A percentile compares a stretch with the other conserved stretches of the same genome.
Evolutionary conservation across 2,888 invertebrate genomes (phyloP).

Genomic region (Calameuta idolon): DNA sequence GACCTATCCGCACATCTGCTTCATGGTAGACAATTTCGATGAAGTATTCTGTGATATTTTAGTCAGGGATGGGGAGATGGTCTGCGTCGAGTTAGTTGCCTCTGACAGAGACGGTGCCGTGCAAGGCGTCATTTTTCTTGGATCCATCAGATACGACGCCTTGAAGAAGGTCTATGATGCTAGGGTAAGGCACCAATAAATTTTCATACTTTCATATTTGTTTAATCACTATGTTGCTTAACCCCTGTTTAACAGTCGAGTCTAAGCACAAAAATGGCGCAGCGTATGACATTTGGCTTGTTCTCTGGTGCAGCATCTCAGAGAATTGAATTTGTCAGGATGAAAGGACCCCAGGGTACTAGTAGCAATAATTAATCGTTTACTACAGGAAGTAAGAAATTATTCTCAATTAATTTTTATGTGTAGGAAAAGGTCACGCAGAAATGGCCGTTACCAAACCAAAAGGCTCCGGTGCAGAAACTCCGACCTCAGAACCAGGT

Average conservation of each 20-base stretch:
- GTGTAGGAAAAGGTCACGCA: slow-evolving; percentile 84
- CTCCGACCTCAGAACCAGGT: slow-evolving; percentile 93
- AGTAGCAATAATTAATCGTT: background rate
- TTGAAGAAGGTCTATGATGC: slow-evolving; percentile 96
- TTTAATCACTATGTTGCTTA: slow-evolving; percentile 13
- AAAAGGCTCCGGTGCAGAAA: slow-evolving; percentile 92
- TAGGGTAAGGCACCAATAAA: slow-evolving; percentile 73
- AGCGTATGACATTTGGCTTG: slow-evolving; percentile 94
- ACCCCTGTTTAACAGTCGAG: slow-evolving; percentile 83
- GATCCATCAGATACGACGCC: slow-evolving; percentile 97
- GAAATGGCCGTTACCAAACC: slow-evolving; percentile 98
- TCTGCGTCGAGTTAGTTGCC: slow-evolving; percentile 97
- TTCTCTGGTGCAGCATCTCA: slow-evolving; percentile 82
- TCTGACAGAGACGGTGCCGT: slow-evolving; percentile 86
- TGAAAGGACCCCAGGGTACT: slow-evolving; percentile 94
- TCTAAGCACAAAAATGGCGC: slow-evolving; percentile 92
- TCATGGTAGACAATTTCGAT: slow-evolving; percentile 99
- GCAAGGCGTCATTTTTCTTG: slow-evolving; percentile 96
- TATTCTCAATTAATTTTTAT: slow-evolving; percentile 9
- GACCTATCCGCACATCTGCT: slow-evolving; percentile 98
- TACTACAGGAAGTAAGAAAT: background rate
- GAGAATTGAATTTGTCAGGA: slow-evolving; percentile 96
- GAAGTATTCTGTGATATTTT: slow-evolving; percentile 98
- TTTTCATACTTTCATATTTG: background rate
- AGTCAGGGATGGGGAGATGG: slow-evolving; percentile 98